Evolutionary conservation across 1,140 invertebrate species (phyloP).

Genomic region (Parapsyche elsis): DNA sequence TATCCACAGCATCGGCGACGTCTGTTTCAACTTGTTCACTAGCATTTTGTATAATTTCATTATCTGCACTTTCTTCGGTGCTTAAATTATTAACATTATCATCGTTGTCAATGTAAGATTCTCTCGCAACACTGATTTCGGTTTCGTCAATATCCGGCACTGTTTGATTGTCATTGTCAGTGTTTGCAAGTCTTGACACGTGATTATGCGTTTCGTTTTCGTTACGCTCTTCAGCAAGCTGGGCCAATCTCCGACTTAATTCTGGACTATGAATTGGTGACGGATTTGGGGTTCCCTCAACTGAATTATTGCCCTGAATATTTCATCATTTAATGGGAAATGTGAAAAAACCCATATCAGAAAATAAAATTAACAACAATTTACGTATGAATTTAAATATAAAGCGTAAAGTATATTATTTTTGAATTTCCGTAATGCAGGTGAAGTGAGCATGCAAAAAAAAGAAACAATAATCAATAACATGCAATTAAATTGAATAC

Average conservation of each 20-base stretch:
- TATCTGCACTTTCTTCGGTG: not conserved
- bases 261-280: conserved; percentile 50
- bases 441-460: conserved; percentile 30
- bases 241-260: conserved; percentile 40
- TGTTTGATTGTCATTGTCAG: not conserved
- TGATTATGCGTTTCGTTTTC: conserved; percentile 12
- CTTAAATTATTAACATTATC: not conserved
- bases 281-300: conserved; percentile 43
- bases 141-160: not conserved
- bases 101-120: not conserved
- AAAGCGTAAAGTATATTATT: conserved; percentile 24
- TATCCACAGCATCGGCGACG: conserved; percentile 2
- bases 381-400: conserved; percentile 26
- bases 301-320: conserved; percentile 52
- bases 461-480: conserved; percentile 26
- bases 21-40: conserved; percentile 4
- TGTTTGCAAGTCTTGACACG: not conserved
- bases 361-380: conserved; percentile 29
- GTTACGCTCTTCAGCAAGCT: conserved; percentile 41
- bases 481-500: conserved; percentile 13
- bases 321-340: conserved; percentile 41
- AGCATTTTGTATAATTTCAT: not conserved
- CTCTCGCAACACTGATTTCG: not conserved
- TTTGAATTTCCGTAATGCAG: conserved; percentile 25
- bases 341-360: conserved; percentile 23